Evolutionary conservation across 2,888 invertebrate species (phyloP), one percentile per base, ranked within the genome.

Genomic region (Melinaea marsaeus): DNA sequence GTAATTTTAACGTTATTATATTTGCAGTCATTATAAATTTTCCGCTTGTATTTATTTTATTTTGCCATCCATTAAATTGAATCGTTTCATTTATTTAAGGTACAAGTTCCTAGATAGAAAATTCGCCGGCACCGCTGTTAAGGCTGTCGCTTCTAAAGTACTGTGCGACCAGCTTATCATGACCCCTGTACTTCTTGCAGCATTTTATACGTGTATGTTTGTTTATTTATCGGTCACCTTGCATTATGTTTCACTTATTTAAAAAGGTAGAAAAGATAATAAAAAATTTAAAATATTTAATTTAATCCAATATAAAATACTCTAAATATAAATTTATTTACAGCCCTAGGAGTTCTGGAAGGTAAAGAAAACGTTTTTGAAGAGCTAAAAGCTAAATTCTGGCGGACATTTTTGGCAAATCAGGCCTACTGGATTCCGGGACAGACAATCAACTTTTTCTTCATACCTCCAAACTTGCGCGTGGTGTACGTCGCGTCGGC

Each of bases 391-490:
- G 87, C 92, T 48, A 97, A 97, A 81, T 95, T 95, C 71, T 72
- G 92, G 68, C 93, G 92, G 64, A 95, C 96, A 0, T 94, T 94
- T 76, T 68, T 93, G 79, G 93, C 94, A 0, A 96, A 96, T 69
- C 96, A 96, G 75, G 83, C 93, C 60, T 97, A 96, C 81, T 97
- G 97, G 97, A 79, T 97, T 48, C 97, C 97, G 0, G 94, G 93
- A 0, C 96, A 96, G 83, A 92, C 94, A 0, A 78, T 96, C 42
- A 97, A 97, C 83, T 97, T 97, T 83, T 79, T 92, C 55, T 81
- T 95, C 60, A 81, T 97, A 58, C 94, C 96, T 0, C 92, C 96
- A 0, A 85, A 93, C 60, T 92, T 94, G 64, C 91, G 97, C 13
- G 95, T 97, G 0, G 92, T 94, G 2, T 97, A 95, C 76, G 95